A percentile compares a stretch with the other conserved stretches of the same genome.
Conservation (phyloP, 1,140 invertebrate species). For the Akabosia matsudoensis region DNA sequence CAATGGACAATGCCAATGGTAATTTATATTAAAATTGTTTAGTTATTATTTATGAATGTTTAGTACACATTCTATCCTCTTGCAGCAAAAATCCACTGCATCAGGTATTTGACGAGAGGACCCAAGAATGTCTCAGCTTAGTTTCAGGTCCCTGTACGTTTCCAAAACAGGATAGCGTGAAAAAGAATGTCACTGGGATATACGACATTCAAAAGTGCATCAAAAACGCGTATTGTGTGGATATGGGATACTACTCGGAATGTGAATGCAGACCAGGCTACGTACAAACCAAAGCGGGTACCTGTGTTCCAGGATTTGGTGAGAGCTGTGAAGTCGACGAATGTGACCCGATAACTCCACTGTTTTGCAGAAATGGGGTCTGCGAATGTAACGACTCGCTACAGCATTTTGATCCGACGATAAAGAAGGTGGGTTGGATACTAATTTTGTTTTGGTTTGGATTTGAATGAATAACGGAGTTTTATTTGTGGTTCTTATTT, state of each 20-base stretch:
- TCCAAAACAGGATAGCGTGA: background rate
- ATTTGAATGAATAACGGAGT: background rate
- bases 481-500: background rate
- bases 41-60: too few species aligned
- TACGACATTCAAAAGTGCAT: conserved; percentile 24
- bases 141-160: conserved; percentile 18
- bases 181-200: conserved; percentile 1
- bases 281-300: background rate
- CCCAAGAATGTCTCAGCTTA: conserved; percentile 16
- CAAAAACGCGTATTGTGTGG: conserved; percentile 13
- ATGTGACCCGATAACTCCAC: conserved; percentile 7
- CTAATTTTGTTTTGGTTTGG: background rate
- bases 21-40: background rate
- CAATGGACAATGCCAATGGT: conserved; percentile 16
- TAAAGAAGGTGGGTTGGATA: conserved; percentile 12
- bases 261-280: conserved; percentile 15
- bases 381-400: conserved; percentile 8
- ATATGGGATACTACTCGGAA: conserved; percentile 20
- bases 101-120: conserved; percentile 16
- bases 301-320: conserved; percentile 4
- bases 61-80: background rate
- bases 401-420: conserved; percentile 3
- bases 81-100: conserved; percentile 5
- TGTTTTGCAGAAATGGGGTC: conserved; percentile 7
- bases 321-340: background rate